A percentile compares a stretch with the other conserved stretches of the same genome.
These are phyloP conservation scores for Pseudachorutes palmiensis DNA, from an alignment of 1,140 invertebrate species.

Conservation along the genomic window DNA sequence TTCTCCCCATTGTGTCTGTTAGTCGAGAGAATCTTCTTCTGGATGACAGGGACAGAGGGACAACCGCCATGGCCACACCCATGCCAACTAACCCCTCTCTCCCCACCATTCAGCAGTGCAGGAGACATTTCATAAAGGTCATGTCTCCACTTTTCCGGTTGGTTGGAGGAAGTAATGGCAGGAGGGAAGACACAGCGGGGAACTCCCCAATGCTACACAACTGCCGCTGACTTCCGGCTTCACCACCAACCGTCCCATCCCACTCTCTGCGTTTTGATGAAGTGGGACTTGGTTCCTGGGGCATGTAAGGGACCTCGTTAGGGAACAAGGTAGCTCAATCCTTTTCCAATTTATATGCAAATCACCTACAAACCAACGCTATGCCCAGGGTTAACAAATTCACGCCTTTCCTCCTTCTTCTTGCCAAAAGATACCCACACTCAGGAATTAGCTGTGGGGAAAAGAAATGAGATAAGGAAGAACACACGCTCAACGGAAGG, in stretches of 20 bases:
- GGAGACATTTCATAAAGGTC: conserved; percentile 5
- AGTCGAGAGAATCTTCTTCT: too few relatives aligned
- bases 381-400: conserved; percentile 11
- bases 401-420: too few relatives aligned
- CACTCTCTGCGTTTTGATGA: neutral
- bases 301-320: neutral
- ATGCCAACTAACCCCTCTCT: too few relatives aligned
- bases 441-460: too few relatives aligned
- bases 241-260: neutral
- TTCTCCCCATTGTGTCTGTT: neutral
- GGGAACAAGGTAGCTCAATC: conserved; percentile 16
- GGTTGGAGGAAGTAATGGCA: conserved; percentile 5
- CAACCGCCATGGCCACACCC: too few relatives aligned
- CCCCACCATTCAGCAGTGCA: too few relatives aligned
- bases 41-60: too few relatives aligned
- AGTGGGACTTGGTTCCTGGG: neutral
- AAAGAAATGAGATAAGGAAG: too few relatives aligned
- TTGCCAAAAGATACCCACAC: too few relatives aligned
- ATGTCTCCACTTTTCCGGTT: conserved; percentile 12
- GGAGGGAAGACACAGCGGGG: neutral
- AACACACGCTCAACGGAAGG: too few relatives aligned
- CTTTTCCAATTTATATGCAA: conserved; percentile 38
- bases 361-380: conserved; percentile 12
- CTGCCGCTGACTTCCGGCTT: too few relatives aligned
- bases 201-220: neutral